These are phyloP conservation scores for Andrena bicolor DNA, from an alignment of 2,888 invertebrate genomes.

Conservation along the genomic window DNA sequence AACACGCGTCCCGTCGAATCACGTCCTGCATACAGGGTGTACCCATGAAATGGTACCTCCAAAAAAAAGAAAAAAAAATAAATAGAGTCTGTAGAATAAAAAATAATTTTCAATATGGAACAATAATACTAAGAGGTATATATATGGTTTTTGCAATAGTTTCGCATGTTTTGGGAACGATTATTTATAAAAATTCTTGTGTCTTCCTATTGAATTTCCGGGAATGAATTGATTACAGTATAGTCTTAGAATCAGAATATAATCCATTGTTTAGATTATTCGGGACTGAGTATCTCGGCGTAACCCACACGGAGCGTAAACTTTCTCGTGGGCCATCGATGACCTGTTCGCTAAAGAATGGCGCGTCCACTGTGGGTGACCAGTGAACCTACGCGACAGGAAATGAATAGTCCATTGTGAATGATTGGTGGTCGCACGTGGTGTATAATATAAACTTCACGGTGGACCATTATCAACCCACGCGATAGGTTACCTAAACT, in stretches of 20 bases:
- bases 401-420: constrained; percentile 10
- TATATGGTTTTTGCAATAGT: too few species aligned
- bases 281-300: too few species aligned
- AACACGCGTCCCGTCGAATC: constrained; percentile 14
- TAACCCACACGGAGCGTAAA: background rate
- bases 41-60: background rate
- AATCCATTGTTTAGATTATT: too few species aligned
- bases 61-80: background rate
- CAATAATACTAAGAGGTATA: too few species aligned
- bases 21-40: background rate
- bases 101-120: too few species aligned
- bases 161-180: too few species aligned
- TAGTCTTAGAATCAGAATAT: too few species aligned
- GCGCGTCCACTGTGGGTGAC: background rate
- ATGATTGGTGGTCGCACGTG: background rate
- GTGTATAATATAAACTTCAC: background rate
- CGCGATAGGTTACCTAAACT: background rate
- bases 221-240: too few species aligned
- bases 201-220: too few species aligned
- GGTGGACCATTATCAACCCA: constrained; percentile 10
- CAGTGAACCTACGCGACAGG: constrained; percentile 15
- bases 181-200: too few species aligned
- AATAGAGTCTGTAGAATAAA: background rate
- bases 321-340: background rate
- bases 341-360: background rate